Conservation (phyloP, 2,797 vertebrate species). For the Molothrus ater region DNA sequence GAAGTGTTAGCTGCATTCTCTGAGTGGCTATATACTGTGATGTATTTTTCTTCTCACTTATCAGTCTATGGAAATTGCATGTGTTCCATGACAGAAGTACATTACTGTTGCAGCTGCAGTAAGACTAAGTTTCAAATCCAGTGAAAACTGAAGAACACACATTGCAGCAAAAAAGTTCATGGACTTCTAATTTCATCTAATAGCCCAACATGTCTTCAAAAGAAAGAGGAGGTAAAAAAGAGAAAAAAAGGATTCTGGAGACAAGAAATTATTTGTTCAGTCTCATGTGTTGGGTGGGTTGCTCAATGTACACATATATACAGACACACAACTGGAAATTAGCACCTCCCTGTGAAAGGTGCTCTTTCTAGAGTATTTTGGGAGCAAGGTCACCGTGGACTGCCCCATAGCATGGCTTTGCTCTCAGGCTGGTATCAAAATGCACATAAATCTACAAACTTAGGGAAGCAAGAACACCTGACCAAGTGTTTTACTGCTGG, state of each 20-base stretch:
- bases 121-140: background rate
- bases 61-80: background rate
- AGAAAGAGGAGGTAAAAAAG: background rate
- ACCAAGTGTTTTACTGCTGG: background rate
- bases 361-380: background rate
- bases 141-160: background rate
- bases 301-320: background rate
- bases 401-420: background rate
- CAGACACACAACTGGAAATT: background rate
- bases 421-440: background rate
- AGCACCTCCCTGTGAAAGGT: background rate
- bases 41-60: background rate
- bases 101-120: background rate
- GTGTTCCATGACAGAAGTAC: background rate
- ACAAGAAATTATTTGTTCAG: background rate
- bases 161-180: background rate
- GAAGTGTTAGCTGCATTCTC: background rate
- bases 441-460: background rate
- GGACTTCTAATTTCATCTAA: background rate
- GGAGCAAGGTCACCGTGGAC: background rate
- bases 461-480: background rate
- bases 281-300: background rate
- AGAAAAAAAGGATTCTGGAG: background rate
- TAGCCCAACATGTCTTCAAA: background rate
- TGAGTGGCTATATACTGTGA: background rate